Evolutionary conservation across 2,888 invertebrate genomes (phyloP).

Genomic region (Encarsia formosa): DNA sequence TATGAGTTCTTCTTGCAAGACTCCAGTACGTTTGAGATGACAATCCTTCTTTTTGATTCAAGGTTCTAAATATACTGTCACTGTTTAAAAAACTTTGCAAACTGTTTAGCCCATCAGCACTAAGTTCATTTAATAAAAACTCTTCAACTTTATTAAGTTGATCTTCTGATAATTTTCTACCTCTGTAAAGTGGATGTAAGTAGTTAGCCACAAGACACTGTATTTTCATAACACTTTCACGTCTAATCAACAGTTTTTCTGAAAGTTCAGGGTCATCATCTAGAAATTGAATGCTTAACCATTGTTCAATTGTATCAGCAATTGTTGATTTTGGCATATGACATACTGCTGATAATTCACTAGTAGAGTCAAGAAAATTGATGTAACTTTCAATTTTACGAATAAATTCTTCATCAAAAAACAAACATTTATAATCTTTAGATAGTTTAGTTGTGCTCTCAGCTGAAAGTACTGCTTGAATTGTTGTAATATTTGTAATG

Average conservation of each 20-base stretch:
- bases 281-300: conserved; percentile 18
- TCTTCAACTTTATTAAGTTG: conserved; percentile 26
- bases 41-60: conserved; percentile 24
- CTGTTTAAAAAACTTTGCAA: conserved; percentile 20
- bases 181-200: conserved; percentile 21
- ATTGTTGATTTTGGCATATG: conserved; percentile 20
- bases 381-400: conserved; percentile 18
- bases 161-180: conserved; percentile 20
- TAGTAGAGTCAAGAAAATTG: conserved; percentile 16
- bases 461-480: conserved; percentile 20
- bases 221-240: conserved; percentile 15
- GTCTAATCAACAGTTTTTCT: conserved; percentile 8
- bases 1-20: conserved; percentile 21
- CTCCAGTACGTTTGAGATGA: conserved; percentile 23
- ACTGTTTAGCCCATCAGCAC: conserved; percentile 22
- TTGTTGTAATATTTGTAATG: conserved; percentile 16
- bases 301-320: conserved; percentile 22
- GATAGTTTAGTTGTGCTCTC: conserved; percentile 17
- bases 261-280: conserved; percentile 12
- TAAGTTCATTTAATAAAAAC: conserved; percentile 19
- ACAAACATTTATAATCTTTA: conserved; percentile 20
- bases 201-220: conserved; percentile 26
- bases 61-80: conserved; percentile 22
- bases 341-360: conserved; percentile 13
- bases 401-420: conserved; percentile 24